Evolutionary conservation across 2,113 vertebrate genomes (phyloP).

Genomic region (Anseranas semipalmata): DNA sequence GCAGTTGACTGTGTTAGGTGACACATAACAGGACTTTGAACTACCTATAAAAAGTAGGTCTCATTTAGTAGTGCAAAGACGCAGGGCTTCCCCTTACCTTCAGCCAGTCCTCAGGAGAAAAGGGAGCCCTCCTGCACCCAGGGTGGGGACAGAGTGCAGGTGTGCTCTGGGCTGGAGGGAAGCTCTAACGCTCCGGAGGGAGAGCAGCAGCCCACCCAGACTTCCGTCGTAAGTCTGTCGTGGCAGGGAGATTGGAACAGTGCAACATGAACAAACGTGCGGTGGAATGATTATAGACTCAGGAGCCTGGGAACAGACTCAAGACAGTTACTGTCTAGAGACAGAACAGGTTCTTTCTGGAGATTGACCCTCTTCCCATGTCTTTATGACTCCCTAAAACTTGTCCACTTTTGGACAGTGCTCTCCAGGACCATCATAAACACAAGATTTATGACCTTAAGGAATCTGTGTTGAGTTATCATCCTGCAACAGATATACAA

Average conservation of each 20-base stretch:
- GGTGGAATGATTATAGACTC: neutral
- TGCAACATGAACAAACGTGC: neutral
- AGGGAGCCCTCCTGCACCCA: neutral
- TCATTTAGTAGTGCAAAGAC: constrained; percentile 13
- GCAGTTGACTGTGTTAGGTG: constrained; percentile 66
- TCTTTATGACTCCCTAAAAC: neutral
- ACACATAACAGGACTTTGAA: constrained; percentile 71
- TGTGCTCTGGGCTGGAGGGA: accelerated
- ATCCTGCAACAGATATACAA: neutral
- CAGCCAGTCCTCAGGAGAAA: neutral
- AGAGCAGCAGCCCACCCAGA: neutral
- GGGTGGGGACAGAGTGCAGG: neutral
- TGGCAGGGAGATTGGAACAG: neutral
- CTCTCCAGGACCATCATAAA: neutral
- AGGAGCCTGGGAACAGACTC: accelerated
- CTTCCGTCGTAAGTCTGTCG: neutral
- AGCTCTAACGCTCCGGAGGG: neutral
- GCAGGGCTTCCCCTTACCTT: neutral
- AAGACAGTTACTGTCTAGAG: accelerated
- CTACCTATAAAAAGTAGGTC: constrained; percentile 35
- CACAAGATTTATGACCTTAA: neutral
- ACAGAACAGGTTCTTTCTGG: neutral
- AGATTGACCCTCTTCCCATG: neutral
- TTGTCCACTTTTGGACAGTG: neutral
- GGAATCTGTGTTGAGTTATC: neutral